Conservation (phyloP, 1,140 invertebrate genomes). For the Frieseomelitta varia region DNA sequence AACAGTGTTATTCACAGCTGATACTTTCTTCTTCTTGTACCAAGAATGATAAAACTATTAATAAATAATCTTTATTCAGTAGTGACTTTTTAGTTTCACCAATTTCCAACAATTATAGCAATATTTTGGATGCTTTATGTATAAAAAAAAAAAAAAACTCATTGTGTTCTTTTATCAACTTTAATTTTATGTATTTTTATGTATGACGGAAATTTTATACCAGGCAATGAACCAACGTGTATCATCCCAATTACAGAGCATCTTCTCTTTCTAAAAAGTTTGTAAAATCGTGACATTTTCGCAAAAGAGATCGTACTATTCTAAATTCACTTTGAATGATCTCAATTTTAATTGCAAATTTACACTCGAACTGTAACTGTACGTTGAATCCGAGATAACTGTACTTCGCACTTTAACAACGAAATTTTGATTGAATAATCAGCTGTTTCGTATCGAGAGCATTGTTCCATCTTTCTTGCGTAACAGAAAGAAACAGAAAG, state of each 20-base stretch:
- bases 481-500: not conserved
- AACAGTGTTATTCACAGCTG: not conserved
- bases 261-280: slow-evolving; percentile 75
- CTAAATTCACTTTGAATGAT: not conserved
- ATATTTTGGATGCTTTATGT: not conserved
- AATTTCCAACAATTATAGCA: too few species aligned
- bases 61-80: not conserved
- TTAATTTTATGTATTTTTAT: not conserved
- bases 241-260: slow-evolving; percentile 89
- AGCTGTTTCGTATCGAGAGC: not conserved
- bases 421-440: not conserved
- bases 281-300: slow-evolving; percentile 76
- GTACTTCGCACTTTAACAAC: not conserved
- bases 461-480: not conserved
- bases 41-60: not conserved
- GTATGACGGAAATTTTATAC: slow-evolving; percentile 74
- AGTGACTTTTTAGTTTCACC: not conserved
- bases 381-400: not conserved
- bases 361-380: not conserved
- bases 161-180: not conserved
- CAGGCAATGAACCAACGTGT: slow-evolving; percentile 88
- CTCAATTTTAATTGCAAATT: too few species aligned
- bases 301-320: not conserved
- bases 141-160: not conserved
- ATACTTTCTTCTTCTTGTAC: not conserved